These are phyloP conservation scores for Thinocorus orbignyianus DNA, from an alignment of 2,113 vertebrate species.

Conservation along the genomic window DNA sequence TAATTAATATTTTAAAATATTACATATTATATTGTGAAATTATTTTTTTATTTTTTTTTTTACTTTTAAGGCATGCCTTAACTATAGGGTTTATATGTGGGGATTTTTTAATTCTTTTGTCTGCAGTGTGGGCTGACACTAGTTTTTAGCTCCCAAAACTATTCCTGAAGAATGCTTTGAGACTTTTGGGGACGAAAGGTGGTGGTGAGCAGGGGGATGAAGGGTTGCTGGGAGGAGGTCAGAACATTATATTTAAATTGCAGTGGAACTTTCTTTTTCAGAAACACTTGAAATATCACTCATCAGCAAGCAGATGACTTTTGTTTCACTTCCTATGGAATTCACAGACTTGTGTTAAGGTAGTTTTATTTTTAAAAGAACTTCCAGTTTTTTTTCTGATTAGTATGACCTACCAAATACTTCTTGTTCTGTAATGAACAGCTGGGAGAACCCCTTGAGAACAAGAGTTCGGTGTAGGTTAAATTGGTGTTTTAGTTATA, in stretches of 20 bases:
- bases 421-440: slow-evolving; percentile 13
- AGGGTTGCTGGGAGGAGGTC: neutral
- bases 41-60: neutral
- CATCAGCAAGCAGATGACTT: neutral
- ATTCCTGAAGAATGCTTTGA: neutral
- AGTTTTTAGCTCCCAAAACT: neutral
- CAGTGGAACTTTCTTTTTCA: neutral
- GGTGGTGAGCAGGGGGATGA: neutral
- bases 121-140: neutral
- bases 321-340: slow-evolving; percentile 69
- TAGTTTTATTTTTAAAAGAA: neutral
- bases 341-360: neutral
- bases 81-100: neutral
- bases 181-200: neutral
- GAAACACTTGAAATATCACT: neutral
- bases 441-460: neutral
- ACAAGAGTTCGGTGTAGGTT: neutral
- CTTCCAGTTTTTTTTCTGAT: neutral
- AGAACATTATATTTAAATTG: neutral
- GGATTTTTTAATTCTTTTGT: neutral
- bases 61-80: neutral
- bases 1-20: neutral
- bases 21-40: neutral
- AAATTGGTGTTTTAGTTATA: neutral
- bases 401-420: neutral